Base-by-base conservation (phyloP, 2,113 vertebrate genomes). In the Mionectes macconnelli region DNA sequence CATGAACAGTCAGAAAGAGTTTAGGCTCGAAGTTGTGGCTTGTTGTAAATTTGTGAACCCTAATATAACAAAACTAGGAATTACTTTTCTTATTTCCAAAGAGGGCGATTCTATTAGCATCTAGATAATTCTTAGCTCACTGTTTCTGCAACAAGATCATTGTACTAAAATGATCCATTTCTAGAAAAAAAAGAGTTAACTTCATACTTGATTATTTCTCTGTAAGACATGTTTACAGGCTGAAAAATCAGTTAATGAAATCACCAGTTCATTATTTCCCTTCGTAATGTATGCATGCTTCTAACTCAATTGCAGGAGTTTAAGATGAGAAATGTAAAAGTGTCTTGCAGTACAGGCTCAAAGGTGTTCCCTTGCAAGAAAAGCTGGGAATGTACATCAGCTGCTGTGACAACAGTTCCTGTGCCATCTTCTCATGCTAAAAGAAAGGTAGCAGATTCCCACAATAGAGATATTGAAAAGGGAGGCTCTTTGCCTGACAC, bases 1-100 rank as follows among this genome's bases (percentile, higher is more conserved):
- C 85, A 27, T 89, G 90, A 92, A 95, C 87, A 85, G 95, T 93
- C 87, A 95, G 90, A 90, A 68, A 49, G 22, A 74, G 11, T 84
- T 89, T 7, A 57, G 37, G 23, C 42, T 79, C 31, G 68, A 69
- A 39, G 47, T 84, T 53, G 86, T 59, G 23, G 10, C 78, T 78
- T 53, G 21, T 62, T 22, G 60, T 70, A 64, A 60, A 42, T 84
- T 64, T 75, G 64, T 1, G 2, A 79, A 68, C 19, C 14, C 27
- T 40, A 42, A 40, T 40, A 10, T 22, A 84, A 39, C 6, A 76
- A 79, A 85, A 66, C 3, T 27, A 53, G 37, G 45, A 79, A 82
- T 72, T 2, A 11, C 18, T 52, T 74, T 59, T 77, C 59, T 78
- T 79, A 33, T 44, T 69, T 84, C 40, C 57, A 47, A 57, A 76